Evolutionary conservation across 1,140 invertebrate genomes (phyloP), one percentile per base, ranked within the genome.

Genomic region (Coenobita brevimanus): DNA sequence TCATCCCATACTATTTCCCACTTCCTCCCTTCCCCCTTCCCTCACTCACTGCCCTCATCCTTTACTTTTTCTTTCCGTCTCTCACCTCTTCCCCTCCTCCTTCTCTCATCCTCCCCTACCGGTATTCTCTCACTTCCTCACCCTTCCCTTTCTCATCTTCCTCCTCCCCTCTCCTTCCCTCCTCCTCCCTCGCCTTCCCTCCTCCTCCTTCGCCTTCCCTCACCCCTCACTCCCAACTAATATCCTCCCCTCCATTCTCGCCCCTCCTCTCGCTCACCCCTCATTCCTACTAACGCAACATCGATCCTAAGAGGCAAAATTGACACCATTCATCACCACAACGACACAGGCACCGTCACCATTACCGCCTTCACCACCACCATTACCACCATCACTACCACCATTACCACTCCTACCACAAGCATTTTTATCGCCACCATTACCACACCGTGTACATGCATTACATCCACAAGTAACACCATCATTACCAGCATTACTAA

Each of bases 271-370:
- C 6, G 17, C 21, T 50, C 33, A 4, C 24, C 33, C 46, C 1
- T 6, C n/a, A 41, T 79, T 50, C 46, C 17, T 50, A 13, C 41
- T 50, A 4, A 10, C 41, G 30, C 30, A 33, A 43, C 38, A 33
- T 75, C 10, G 43, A 43, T 13, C n/a, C 30, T 79, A 73, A 73
- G 73, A 21, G 87, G 82, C 79, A 88, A 88, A 89, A 89, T 89
- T 89, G 88, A 73, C 88, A 89, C 88, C 88, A 89, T 89, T 84
- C 83, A 81, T 89, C 88, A 84, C 81, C 13, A 21, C 50, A 73
- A 27, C 46, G 88, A 84, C 82, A 69, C 54, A 17, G 30, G 43
- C 43, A 54, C 50, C 13, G 13, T 38, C 62, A 1, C 67, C 41
- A 33, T 38, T 64, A 24, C 46, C 46, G 15, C 84, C 41, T n/a